These are phyloP conservation scores for Archaeoteleia sp. DNA, from an alignment of 2,888 invertebrate genomes.

Conservation along the genomic window DNA sequence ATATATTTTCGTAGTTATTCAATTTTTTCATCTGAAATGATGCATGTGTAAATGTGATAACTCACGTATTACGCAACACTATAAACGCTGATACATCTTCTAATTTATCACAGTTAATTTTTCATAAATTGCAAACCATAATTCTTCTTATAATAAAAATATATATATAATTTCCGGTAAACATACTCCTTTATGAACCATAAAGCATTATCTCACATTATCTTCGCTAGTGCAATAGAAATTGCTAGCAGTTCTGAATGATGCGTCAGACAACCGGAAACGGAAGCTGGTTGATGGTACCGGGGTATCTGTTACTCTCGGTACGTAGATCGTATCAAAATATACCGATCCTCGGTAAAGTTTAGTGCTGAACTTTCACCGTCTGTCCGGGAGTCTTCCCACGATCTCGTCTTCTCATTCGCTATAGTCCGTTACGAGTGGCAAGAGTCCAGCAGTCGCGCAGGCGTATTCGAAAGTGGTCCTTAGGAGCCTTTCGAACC, in stretches of 20 bases:
- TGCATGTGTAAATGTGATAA: no score
- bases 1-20: no score
- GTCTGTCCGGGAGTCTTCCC: slow-evolving; percentile 51
- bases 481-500: slow-evolving; percentile 8
- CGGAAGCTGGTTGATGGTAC: slow-evolving; percentile 48
- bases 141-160: no score
- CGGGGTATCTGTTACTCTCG: slow-evolving; percentile 41
- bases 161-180: no score
- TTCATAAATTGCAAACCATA: no score
- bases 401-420: slow-evolving; percentile 48
- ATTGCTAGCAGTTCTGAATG: slow-evolving; percentile 5
- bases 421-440: slow-evolving; percentile 13
- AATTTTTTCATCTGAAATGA: no score
- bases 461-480: slow-evolving; percentile 34
- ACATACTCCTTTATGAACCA: no score
- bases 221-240: no score
- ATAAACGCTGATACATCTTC: no score
- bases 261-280: slow-evolving; percentile 45
- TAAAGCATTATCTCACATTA: no score
- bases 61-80: no score
- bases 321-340: slow-evolving; percentile 55
- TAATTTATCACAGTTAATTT: no score
- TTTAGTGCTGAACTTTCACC: slow-evolving; percentile 60
- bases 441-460: slow-evolving; percentile 25
- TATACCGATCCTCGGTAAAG: slow-evolving; percentile 53